Conservation (phyloP, 2,797 vertebrate species). For the Leptodactylus fallax region DNA sequence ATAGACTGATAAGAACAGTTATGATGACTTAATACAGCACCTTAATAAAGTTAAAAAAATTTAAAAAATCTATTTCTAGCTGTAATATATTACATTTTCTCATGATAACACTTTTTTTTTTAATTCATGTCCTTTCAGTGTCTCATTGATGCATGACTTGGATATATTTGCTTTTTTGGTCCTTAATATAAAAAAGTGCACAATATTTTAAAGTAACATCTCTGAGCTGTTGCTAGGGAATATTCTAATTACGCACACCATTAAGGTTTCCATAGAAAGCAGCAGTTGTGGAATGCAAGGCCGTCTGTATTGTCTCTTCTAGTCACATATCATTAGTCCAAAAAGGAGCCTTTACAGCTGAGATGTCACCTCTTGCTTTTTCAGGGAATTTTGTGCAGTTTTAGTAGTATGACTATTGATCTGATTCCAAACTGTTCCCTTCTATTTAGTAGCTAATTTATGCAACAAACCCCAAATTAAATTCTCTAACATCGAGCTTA, state of each 20-base stretch:
- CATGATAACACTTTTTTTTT: neutral
- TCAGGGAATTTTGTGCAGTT: neutral
- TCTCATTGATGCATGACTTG: neutral
- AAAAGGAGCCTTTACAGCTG: neutral
- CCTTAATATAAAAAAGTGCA: neutral
- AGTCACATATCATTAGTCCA: constrained; percentile 28
- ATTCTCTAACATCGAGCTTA: neutral
- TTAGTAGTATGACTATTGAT: neutral
- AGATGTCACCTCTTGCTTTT: constrained; percentile 16
- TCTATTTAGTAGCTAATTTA: constrained; percentile 12
- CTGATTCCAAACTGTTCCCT: neutral
- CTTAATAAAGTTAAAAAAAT: too few relatives aligned
- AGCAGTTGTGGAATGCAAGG: constrained; percentile 16
- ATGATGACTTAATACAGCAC: too few relatives aligned
- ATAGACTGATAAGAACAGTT: too few relatives aligned
- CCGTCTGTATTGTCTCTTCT: neutral
- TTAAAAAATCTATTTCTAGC: too few relatives aligned
- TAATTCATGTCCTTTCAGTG: neutral
- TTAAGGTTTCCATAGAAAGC: constrained; percentile 35
- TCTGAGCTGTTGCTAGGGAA: constrained; percentile 28
- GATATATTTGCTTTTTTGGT: neutral
- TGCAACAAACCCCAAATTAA: neutral
- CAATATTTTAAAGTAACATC: neutral
- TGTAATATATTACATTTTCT: too few relatives aligned
- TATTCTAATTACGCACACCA: constrained; percentile 12